Evolutionary conservation across 2,113 vertebrate species (phyloP).

Genomic region (Lamprotornis superbus): DNA sequence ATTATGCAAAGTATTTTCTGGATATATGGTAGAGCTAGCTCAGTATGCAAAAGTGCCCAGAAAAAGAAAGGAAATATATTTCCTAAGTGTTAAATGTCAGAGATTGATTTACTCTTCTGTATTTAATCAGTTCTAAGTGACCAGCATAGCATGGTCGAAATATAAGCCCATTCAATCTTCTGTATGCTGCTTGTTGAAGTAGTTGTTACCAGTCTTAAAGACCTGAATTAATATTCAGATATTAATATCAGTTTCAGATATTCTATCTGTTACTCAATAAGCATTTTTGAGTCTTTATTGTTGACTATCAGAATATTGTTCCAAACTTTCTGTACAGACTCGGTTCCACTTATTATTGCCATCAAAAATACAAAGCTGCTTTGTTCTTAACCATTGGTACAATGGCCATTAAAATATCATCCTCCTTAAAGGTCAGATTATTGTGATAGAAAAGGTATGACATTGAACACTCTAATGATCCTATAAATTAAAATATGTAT

Average conservation of each 20-base stretch:
- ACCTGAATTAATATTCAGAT: background rate
- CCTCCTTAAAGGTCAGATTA: background rate
- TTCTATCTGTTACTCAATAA: background rate
- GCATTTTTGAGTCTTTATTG: background rate
- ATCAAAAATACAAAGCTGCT: background rate
- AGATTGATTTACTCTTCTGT: background rate
- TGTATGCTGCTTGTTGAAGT: background rate
- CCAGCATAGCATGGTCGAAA: background rate
- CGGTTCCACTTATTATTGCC: background rate
- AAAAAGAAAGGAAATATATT: background rate
- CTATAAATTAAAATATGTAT: background rate
- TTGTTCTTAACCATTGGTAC: background rate
- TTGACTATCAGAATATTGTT: background rate
- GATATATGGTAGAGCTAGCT: background rate
- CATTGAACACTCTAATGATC: background rate
- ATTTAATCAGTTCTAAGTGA: background rate
- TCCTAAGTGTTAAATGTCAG: background rate
- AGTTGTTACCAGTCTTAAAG: background rate
- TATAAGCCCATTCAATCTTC: background rate
- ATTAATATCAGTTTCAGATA: background rate
- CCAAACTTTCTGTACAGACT: background rate
- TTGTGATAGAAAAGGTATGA: background rate
- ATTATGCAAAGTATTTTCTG: constrained; percentile 13
- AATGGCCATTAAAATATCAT: background rate
- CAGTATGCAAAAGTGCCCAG: background rate